These are phyloP conservation scores for Argyresthia goedartella DNA, from an alignment of 2,888 invertebrate species.

Conservation along the genomic window DNA sequence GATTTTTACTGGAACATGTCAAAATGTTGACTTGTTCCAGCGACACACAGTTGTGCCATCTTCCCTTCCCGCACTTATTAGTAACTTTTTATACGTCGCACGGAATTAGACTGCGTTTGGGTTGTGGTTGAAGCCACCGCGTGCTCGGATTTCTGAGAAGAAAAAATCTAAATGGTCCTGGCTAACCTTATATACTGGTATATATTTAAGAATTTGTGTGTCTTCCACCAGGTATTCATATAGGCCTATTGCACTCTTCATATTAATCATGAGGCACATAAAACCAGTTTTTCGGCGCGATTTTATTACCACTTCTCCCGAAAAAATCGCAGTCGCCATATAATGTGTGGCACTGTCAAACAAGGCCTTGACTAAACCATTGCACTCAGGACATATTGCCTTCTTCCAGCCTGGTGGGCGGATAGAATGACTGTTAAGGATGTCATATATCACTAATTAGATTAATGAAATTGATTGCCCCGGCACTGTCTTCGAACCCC, in stretches of 20 bases:
- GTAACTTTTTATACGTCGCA: background rate
- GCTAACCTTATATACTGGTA: no score
- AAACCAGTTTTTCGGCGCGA: no score
- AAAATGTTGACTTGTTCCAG: slow-evolving; percentile 2
- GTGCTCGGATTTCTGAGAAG: slow-evolving; percentile 7
- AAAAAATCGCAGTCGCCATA: background rate
- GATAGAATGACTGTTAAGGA: slow-evolving; percentile 6
- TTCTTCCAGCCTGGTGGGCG: slow-evolving; percentile 2
- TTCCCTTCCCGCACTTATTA: slow-evolving; percentile 5
- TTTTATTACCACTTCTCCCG: slow-evolving; percentile 2
- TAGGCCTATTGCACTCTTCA: slow-evolving; percentile 2
- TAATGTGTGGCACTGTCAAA: slow-evolving; percentile 6
- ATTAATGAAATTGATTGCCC: no score
- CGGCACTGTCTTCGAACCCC: no score
- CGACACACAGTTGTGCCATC: no score
- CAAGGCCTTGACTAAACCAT: background rate
- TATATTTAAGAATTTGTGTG: slow-evolving; percentile 2
- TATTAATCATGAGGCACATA: slow-evolving; percentile 4
- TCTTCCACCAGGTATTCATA: slow-evolving; percentile 2
- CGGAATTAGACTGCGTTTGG: slow-evolving; percentile 6
- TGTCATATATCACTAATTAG: no score
- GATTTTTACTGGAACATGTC: background rate
- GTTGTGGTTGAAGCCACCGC: slow-evolving; percentile 10
- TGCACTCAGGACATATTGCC: background rate
- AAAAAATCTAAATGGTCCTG: slow-evolving; percentile 10